These are phyloP conservation scores for Xylocopa sonorina DNA, from an alignment of 1,140 invertebrate genomes.

Conservation along the genomic window DNA sequence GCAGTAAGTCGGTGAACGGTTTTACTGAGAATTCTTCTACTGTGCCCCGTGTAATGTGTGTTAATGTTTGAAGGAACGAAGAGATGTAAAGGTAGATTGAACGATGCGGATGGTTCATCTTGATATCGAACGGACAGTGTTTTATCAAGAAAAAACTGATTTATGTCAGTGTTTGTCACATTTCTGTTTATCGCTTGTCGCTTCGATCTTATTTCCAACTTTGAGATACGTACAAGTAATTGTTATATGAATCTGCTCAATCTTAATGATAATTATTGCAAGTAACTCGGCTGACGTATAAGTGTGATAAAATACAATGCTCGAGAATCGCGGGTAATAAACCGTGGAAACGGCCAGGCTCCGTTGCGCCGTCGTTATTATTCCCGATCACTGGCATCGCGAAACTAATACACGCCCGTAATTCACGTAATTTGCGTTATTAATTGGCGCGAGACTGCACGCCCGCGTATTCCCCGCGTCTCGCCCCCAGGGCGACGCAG, in stretches of 20 bases:
- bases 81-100: neutral
- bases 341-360: conserved; percentile 7
- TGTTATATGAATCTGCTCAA: too few species aligned
- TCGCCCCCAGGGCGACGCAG: neutral
- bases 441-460: conserved; percentile 26
- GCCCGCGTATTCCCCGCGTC: neutral
- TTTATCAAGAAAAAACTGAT: too few species aligned
- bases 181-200: too few species aligned
- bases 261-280: too few species aligned
- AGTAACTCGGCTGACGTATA: too few species aligned
- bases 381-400: conserved; percentile 20
- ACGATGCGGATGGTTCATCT: neutral
- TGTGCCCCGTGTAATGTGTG: neutral
- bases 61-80: neutral
- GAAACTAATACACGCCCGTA: conserved; percentile 33
- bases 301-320: too few species aligned
- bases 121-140: too few species aligned
- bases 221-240: too few species aligned
- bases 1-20: too few species aligned
- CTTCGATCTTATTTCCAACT: too few species aligned
- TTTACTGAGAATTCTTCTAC: neutral
- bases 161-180: too few species aligned
- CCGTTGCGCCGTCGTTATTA: conserved; percentile 20
- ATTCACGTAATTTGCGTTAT: conserved; percentile 49
- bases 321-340: neutral